phyloP scores from a whole-genome alignment of 2,797 vertebrate genomes.

The Gallinago nigripennis region DNA sequence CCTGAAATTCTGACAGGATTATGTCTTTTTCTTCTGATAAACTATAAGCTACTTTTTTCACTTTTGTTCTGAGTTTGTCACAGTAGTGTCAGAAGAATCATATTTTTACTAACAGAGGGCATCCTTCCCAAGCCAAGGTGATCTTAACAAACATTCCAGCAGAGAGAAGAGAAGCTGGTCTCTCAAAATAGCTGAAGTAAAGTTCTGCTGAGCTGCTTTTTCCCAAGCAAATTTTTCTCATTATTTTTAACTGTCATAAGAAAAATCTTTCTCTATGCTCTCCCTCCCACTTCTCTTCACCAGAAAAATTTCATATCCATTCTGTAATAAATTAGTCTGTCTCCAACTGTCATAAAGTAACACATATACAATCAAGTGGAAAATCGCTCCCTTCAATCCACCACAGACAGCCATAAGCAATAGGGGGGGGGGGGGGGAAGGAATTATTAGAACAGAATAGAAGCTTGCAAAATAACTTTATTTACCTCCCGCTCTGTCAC shows the following conservation, averaged over 20 bases:
- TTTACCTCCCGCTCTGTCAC: neutral
- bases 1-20: neutral
- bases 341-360: constrained; percentile 9
- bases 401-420: neutral
- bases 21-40: neutral
- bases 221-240: neutral
- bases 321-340: neutral
- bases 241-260: constrained; percentile 5
- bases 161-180: neutral
- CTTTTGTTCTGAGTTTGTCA: neutral
- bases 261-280: neutral
- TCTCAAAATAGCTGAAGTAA: neutral
- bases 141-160: neutral
- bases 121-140: neutral
- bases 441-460: neutral
- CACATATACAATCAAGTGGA: neutral
- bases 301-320: neutral
- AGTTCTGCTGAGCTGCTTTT: neutral
- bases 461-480: neutral
- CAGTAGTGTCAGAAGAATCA: neutral
- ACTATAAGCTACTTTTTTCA: neutral
- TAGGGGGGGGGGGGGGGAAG: neutral
- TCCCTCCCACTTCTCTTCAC: constrained; percentile 12
- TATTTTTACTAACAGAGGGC: neutral
- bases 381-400: neutral